These are phyloP conservation scores for Sciurus carolinensis DNA, from an alignment of 2,797 vertebrate genomes.

Conservation along the genomic window DNA sequence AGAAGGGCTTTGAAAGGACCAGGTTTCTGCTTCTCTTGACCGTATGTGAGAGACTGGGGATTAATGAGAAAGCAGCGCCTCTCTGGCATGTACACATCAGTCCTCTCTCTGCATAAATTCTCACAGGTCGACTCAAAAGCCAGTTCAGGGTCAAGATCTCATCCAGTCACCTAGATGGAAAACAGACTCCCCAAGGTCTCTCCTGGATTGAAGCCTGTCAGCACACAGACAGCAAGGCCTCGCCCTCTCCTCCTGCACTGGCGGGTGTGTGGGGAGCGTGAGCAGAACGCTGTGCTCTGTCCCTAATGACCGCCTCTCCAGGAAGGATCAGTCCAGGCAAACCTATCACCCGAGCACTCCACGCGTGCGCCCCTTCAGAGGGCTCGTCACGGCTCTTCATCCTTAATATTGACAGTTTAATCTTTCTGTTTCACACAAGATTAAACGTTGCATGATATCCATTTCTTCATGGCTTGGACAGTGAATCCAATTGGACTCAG, in stretches of 20 bases:
- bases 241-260: conserved; percentile 90
- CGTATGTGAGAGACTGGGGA: conserved; percentile 91
- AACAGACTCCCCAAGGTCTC: conserved; percentile 94
- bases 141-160: conserved; percentile 95
- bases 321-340: conserved; percentile 88
- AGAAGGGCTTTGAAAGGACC: conserved; percentile 89
- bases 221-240: conserved; percentile 95
- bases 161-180: conserved; percentile 97
- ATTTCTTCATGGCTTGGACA: conserved; percentile 80
- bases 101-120: conserved; percentile 94
- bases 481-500: conserved; percentile 86
- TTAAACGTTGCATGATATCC: conserved; percentile 85
- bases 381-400: conserved; percentile 82
- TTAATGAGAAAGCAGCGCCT: conserved; percentile 94
- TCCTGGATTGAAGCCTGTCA: conserved; percentile 93
- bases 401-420: conserved; percentile 89
- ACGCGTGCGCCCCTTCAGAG: too few relatives aligned
- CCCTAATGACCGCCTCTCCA: conserved; percentile 92
- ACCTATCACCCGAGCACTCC: conserved; percentile 77
- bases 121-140: conserved; percentile 91
- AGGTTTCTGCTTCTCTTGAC: conserved; percentile 91
- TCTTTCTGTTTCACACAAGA: conserved; percentile 89
- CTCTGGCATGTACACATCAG: conserved; percentile 89
- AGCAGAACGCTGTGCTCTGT: conserved; percentile 90
- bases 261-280: conserved; percentile 90